A percentile compares a stretch with the other conserved stretches of the same genome.
phyloP scores from a whole-genome alignment of 2,113 vertebrate species.

The Boleophthalmus pectinirostris region DNA sequence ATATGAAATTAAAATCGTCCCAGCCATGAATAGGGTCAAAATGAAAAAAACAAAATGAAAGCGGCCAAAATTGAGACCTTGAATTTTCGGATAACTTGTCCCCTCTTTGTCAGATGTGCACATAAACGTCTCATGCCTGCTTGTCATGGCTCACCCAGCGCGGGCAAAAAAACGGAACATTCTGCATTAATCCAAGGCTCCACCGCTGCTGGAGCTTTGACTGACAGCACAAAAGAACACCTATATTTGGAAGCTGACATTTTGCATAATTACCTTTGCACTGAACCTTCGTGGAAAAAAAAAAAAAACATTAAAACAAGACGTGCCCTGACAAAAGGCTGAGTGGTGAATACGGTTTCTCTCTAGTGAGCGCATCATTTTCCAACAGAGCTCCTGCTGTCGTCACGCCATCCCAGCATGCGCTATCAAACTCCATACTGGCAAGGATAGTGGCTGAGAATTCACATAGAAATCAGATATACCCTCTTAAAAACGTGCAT shows the following conservation, averaged over 20 bases:
- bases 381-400: constrained; percentile 30
- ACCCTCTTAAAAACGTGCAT: no score
- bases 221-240: constrained; percentile 66
- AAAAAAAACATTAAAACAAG: constrained; percentile 22
- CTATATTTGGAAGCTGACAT: constrained; percentile 70
- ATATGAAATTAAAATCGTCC: background rate
- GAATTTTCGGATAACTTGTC: constrained; percentile 12
- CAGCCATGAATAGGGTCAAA: background rate
- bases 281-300: constrained; percentile 39
- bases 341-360: constrained; percentile 37
- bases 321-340: constrained; percentile 45
- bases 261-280: constrained; percentile 71
- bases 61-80: background rate
- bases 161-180: constrained; percentile 31
- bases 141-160: constrained; percentile 42
- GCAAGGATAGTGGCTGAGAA: no score
- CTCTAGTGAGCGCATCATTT: constrained; percentile 29
- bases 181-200: constrained; percentile 45
- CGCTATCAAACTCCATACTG: no score
- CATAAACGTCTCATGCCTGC: constrained; percentile 35
- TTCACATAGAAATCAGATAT: no score
- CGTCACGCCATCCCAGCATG: no score
- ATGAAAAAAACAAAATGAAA: background rate
- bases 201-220: constrained; percentile 29
- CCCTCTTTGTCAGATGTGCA: constrained; percentile 10